Evolutionary conservation across 2,113 vertebrate genomes (phyloP), one percentile per base, ranked within the genome.

Genomic region (Mobula hypostoma): DNA sequence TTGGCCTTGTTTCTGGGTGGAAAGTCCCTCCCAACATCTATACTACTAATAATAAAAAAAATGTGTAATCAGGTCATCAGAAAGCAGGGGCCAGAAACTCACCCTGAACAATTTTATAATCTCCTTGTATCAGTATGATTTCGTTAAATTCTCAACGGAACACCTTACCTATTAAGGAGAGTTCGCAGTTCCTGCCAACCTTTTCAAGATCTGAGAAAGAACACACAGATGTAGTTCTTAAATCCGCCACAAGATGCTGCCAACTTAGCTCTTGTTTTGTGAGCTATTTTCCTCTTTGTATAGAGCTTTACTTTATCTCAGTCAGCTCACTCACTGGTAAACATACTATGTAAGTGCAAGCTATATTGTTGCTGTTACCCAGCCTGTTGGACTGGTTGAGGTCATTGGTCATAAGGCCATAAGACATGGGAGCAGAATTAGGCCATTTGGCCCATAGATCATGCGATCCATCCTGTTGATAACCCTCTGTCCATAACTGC

Each of bases 231-330:
- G 90, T 68, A 74, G 21, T 74, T 48, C 90, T 93, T 24, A 48
- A 93, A 40, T 72, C 36, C 90, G 90, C 90, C 90, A 93, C 90
- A 27, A 48, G 90, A 48, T 93, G 90, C 14, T 91, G 88, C 82
- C 40, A 85, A 61, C 48, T 3, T 85, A 85, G 29, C 32, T 88
- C 74, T 68, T 36, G 90, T 32, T 9, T 17, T 90, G 29, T 58
- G 48, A 19, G 19, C 3, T 61, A 61, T 29, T 61, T 56, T 61
- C 56, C 9, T 14, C 21, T 15, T 32, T 88, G 61, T 66, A 5
- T 63, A n/a, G 29, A 17, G 27, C 15, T 88, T 61, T 32, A 4
- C 58, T 88, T n/a, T 48, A 48, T 48, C 48, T 48, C 48, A 48
- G 48, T 48, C 1, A 2, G 48, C 3, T 48, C 48, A 48, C 48